These are phyloP conservation scores for Lepus europaeus DNA, from an alignment of 2,113 vertebrate species.

Conservation along the genomic window DNA sequence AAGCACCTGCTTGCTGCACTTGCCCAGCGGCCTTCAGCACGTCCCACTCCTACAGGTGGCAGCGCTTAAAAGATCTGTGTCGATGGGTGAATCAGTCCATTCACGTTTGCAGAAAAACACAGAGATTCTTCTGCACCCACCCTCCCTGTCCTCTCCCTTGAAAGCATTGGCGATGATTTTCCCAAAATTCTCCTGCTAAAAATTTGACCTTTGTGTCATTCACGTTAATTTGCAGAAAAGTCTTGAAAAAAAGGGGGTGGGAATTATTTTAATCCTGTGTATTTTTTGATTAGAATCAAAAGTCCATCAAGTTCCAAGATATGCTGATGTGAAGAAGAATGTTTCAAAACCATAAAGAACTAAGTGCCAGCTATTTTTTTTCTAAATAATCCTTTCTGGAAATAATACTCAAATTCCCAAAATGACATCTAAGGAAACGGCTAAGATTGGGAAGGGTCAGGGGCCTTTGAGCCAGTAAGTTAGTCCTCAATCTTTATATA, in stretches of 20 bases:
- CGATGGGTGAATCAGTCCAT: background rate
- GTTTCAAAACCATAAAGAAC: conserved; percentile 4
- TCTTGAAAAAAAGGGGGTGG: background rate
- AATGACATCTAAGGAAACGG: conserved; percentile 24
- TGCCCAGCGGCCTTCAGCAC: background rate
- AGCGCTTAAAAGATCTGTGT: background rate
- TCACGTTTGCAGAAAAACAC: background rate
- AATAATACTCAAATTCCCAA: conserved; percentile 58
- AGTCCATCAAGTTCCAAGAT: conserved; percentile 2
- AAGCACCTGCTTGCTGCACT: background rate
- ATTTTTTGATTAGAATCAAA: background rate
- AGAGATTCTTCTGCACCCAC: background rate
- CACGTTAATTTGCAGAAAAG: background rate
- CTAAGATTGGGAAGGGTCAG: conserved; percentile 15
- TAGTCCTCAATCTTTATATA: conserved; percentile 43
- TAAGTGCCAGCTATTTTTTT: background rate
- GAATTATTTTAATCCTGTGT: background rate
- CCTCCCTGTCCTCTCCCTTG: background rate
- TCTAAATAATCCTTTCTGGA: conserved; percentile 59
- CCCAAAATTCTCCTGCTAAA: background rate
- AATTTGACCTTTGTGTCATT: conserved; percentile 22
- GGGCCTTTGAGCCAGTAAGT: conserved; percentile 15
- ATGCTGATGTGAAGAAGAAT: conserved; percentile 16
- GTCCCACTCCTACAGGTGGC: background rate
- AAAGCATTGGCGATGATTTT: background rate